Base-by-base conservation (phyloP, 2,888 invertebrate species). In the Xylophagus ater region DNA sequence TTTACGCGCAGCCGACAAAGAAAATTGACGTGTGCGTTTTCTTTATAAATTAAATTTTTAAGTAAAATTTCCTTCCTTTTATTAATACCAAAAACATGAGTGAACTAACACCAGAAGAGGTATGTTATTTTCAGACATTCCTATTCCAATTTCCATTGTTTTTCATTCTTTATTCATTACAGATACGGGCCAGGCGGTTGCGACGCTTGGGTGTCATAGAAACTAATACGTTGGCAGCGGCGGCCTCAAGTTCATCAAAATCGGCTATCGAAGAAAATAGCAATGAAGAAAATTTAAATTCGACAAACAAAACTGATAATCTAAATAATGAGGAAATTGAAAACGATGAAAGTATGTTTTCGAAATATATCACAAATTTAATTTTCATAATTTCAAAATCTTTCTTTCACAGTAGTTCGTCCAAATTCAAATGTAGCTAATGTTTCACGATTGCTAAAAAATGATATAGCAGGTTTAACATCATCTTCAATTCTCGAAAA, bases 61-160 rank as follows among this genome's bases (percentile, higher is more conserved):
- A n/a, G n/a, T n/a, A n/a, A n/a, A n/a, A n/a, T n/a, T n/a, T n/a
- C n/a, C n/a, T n/a, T n/a, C 23, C 8, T 7, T 23, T 23, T 23
- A 23, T 23, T 23, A 31, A 20, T 32, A 37, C 4, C 40, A 38
- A 47, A 47, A 60, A 54, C 45, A 85, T 85, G 84, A 83, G 83
- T 69, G 87, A 88, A 73, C 70, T 88, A 53, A 83, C 80, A 60
- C 85, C 83, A 65, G 88, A 88, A 68, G 88, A 88, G 81, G 88
- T 84, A 69, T 76, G 78, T 70, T 47, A 47, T 43, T 37, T 29
- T 25, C 42, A 37, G 44, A 36, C 26, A 34, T 42, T 26, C 23
- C 12, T 20, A 21, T 18, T 12, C 26, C 24, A 20, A 33, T 19
- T 18, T 33, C 14, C n/a, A 18, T 24, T 25, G 12, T 25, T 17